phyloP scores from a whole-genome alignment of 2,888 invertebrate genomes.

The Agelastica alni region DNA sequence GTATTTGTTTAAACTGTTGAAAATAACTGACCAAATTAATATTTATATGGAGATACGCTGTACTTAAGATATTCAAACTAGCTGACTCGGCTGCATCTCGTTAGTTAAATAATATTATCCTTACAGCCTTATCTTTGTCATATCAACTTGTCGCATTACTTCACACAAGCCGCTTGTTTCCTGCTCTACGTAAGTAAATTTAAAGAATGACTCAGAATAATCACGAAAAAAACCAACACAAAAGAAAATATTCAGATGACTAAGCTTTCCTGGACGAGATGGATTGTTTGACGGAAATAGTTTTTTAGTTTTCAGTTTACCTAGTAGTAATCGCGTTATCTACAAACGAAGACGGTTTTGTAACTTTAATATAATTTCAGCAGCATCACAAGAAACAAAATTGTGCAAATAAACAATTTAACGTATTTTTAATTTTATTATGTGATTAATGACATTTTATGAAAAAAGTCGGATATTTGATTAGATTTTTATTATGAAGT shows the following conservation, averaged over 20 bases:
- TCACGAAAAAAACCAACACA: slow-evolving; percentile 28
- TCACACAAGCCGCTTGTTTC: slow-evolving; percentile 42
- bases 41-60: no score
- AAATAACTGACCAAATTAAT: no score
- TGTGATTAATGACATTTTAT: no score
- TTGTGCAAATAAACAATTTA: no score
- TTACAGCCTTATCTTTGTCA: slow-evolving; percentile 35
- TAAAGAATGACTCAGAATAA: slow-evolving; percentile 46
- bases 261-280: slow-evolving; percentile 24
- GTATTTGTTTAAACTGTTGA: no score
- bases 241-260: slow-evolving; percentile 24
- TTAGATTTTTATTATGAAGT: no score
- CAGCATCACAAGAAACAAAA: no score
- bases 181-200: slow-evolving; percentile 40
- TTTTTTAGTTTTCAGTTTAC: slow-evolving; percentile 6
- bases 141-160: slow-evolving; percentile 39
- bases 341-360: slow-evolving; percentile 7
- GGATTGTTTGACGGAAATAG: slow-evolving; percentile 20
- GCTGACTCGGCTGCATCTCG: slow-evolving; percentile 33
- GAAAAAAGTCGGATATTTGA: no score
- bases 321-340: slow-evolving; percentile 10
- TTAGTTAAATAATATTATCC: slow-evolving; percentile 39
- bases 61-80: slow-evolving; percentile 44
- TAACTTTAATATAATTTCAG: background rate
- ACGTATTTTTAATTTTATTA: no score